These are phyloP conservation scores for Agrilus mali DNA, from an alignment of 2,888 invertebrate genomes.

Conservation along the genomic window DNA sequence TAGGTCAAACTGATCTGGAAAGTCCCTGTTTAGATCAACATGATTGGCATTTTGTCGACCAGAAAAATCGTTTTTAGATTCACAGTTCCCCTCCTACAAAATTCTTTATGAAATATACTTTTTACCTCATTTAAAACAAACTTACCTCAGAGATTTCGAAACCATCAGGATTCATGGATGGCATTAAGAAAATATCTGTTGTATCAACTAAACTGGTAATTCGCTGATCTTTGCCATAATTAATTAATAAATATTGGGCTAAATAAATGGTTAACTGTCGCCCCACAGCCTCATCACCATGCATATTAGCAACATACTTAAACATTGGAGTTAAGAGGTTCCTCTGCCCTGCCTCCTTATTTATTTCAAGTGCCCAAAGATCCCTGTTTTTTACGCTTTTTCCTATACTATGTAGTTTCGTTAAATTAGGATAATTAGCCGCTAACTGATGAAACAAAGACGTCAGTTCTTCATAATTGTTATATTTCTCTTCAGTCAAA, in stretches of 20 bases:
- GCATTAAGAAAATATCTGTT: constrained; percentile 91
- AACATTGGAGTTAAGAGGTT: constrained; percentile 70
- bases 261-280: constrained; percentile 71
- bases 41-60: constrained; percentile 74
- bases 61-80: constrained; percentile 47
- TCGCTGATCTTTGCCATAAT: constrained; percentile 55
- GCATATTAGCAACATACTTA: constrained; percentile 93
- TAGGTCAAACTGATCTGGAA: constrained; percentile 70
- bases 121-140: constrained; percentile 4
- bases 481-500: constrained; percentile 47
- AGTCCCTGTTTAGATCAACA: constrained; percentile 80
- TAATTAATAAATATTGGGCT: constrained; percentile 67
- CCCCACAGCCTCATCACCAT: constrained; percentile 87
- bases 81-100: constrained; percentile 66
- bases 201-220: constrained; percentile 66
- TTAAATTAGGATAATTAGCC: constrained; percentile 52
- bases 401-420: constrained; percentile 64
- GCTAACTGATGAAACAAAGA: constrained; percentile 49
- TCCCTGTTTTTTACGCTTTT: constrained; percentile 70
- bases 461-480: constrained; percentile 56
- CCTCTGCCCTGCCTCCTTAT: constrained; percentile 30
- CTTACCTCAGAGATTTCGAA: constrained; percentile 69
- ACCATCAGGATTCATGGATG: constrained; percentile 97
- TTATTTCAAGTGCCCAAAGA: constrained; percentile 70
- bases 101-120: constrained; percentile 2